These are phyloP conservation scores for Ataeniobius toweri DNA, from an alignment of 2,797 vertebrate genomes.

Conservation along the genomic window DNA sequence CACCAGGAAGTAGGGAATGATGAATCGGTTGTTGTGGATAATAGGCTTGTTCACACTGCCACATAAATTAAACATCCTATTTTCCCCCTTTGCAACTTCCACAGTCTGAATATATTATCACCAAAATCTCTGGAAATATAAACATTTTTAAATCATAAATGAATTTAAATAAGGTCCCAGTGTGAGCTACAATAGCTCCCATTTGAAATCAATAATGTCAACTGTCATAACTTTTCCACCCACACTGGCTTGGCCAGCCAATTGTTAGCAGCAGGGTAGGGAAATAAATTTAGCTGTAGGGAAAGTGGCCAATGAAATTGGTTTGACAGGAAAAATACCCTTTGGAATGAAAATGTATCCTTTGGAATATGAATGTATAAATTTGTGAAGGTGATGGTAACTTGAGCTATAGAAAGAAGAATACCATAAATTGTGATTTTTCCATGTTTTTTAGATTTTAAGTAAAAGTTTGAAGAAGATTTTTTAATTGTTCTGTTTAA, in stretches of 20 bases:
- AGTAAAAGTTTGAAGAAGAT: background rate
- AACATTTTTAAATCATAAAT: conserved; percentile 15
- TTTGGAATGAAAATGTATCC: conserved; percentile 10
- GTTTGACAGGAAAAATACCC: conserved; percentile 22
- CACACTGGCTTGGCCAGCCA: conserved; percentile 28
- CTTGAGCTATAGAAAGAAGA: background rate
- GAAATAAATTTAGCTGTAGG: conserved; percentile 7
- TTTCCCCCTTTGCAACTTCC: conserved; percentile 6
- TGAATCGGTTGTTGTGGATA: conserved; percentile 4
- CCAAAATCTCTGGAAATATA: conserved; percentile 12
- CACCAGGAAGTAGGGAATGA: conserved; percentile 32
- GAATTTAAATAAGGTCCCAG: conserved; percentile 30
- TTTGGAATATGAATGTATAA: background rate
- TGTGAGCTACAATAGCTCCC: conserved; percentile 4
- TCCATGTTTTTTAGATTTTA: background rate
- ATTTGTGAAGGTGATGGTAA: background rate
- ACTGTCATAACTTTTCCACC: conserved; percentile 45
- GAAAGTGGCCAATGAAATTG: conserved; percentile 25
- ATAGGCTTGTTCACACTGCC: conserved; percentile 3
- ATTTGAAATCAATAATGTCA: conserved; percentile 42
- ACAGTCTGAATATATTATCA: conserved; percentile 26
- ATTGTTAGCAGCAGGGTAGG: conserved; percentile 29
- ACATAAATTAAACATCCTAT: conserved; percentile 3
- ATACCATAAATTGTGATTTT: background rate
- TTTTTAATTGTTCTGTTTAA: background rate